Evolutionary conservation across 92 coral and sea anemone species (phyloP), one percentile per base, ranked within the genome.

Genomic region (Pocillopora grandis): DNA sequence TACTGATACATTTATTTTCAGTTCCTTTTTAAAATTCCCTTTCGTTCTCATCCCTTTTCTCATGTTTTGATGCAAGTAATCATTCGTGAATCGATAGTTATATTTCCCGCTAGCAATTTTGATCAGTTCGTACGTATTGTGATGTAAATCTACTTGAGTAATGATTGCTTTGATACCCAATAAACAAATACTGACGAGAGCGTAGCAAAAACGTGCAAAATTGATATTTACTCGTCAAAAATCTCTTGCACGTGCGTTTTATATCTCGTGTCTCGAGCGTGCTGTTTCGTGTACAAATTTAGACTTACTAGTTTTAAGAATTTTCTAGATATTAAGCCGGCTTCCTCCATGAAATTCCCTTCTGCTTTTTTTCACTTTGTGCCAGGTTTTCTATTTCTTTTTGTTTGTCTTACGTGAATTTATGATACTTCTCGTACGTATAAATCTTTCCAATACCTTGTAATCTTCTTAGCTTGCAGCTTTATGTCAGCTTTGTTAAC

Each of bases 391-490:
- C 18, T 69, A 16, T 16, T 10, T 59, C 18, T 59, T 1, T 69
- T 37, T 37, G 20, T 55, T 36, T 3, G 12, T 16, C 13, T 27
- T 65, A 63, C 76, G 60, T 58, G 67, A 80, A 65, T 57, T 48
- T 62, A 5, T 20, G 12, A 70, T 66, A 20, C 9, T 27, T 19
- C 58, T 3, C 59, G 67, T 59, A 21, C 20, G 36, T 37, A 18
- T 12, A 4, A 18, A 33, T 70, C 17, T 59, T 80, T 56, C 58
- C 37, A 52, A 21, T 13, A 78, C 66, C 27, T 56, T 18, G 15
- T 79, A 79, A 79, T 79, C 76, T 35, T 35, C 77, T 69, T 80
- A 68, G 0, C 13, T 65, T 35, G 36, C 19, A 58, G 58, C 58
- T 16, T 1, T 14, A 42, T 52, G 18, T 72, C 10, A 61, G 52